Base-by-base conservation (phyloP, 2,113 vertebrate genomes). In the Rhodinocichla rosea region DNA sequence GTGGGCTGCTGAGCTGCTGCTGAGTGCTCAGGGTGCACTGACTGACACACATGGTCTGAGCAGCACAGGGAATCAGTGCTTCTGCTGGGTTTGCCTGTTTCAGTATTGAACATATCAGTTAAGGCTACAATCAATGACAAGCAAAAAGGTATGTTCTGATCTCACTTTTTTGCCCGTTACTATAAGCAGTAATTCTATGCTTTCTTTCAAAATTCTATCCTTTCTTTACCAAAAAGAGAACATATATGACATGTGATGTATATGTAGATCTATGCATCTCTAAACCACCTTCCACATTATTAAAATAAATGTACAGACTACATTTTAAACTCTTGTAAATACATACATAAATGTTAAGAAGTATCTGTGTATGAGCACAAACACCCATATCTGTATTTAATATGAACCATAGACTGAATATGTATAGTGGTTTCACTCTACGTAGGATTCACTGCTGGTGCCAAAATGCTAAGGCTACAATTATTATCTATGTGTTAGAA, bases 401-500 rank as follows among this genome's bases (percentile, higher is more conserved):
- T 21, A 55, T 42, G 18, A 9, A 50, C 13, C 21, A 67, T 10
- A 57, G 26, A 70, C 4, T 28, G 67, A 57, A 20, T 52, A 78
- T 7, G 4, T 35, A 28, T 8, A 80, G 18, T 45, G 11, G 10
- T 57, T 83, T 57, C 35, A 45, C 6, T 35, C 13, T 37, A 32
- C 0, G 0, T 30, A 44, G 22, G n/a, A 56, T 60, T 32, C 44
- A 33, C 13, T 45, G 20, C 11, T 35, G 20, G 10, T 42, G 15
- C 32, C 42, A 71, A 80, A 91, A 65, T 50, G 57, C 40, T 80
- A 74, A 84, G 56, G 21, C 35, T 64, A 26, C 6, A 12, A 40
- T 87, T 87, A 68, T 59, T 55, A 42, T 13, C 33, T 74, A 28
- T 52, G 12, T 60, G 26, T 20, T 91, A 67, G 59, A 79, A 91